Base-by-base conservation (phyloP, 1,140 invertebrate species). In the Thrips palmi region DNA sequence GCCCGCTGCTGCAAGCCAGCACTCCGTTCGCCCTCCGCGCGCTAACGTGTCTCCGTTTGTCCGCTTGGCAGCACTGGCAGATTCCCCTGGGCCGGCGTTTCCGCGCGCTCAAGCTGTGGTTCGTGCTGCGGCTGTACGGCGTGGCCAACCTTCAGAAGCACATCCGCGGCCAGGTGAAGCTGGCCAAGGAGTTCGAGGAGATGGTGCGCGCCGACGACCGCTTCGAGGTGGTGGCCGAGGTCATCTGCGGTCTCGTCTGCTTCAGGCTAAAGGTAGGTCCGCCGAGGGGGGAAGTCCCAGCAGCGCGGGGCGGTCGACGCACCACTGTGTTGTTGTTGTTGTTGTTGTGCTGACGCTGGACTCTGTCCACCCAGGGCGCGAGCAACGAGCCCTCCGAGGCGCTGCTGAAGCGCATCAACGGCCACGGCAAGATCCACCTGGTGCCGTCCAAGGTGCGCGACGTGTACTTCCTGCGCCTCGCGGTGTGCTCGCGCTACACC, bases 1-100 rank as follows among this genome's bases (percentile, higher is more conserved):
- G 36, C 24, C 5, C 3, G 17, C 19, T 35, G 17, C 12, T 27
- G n/a, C n/a, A n/a, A n/a, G n/a, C n/a, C n/a, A n/a, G n/a, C n/a
- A n/a, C n/a, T n/a, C n/a, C n/a, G n/a, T n/a, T n/a, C n/a, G n/a
- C n/a, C n/a, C n/a, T n/a, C n/a, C n/a, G n/a, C n/a, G n/a, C n/a
- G n/a, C n/a, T 27, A 27, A 27, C 7, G 12, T 27, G 7, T 27
- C 7, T 27, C 12, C 19, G 10, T 27, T 18, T 17, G 20, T 64
- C 37, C 18, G 45, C 44, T 47, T 51, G 51, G 3, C 46, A 83
- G 63, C 91, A 97, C 52, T 94, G 92, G 87, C 91, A 97, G 65
- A 96, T 98, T 45, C 91, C 91, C 4, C 60, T 98, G 2, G 93
- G 93, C 1, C 64, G 94, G 41, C 67, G 93, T 47, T 98, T 98